Conservation (phyloP, 2,113 vertebrate genomes). For the Cavia aperea region DNA sequence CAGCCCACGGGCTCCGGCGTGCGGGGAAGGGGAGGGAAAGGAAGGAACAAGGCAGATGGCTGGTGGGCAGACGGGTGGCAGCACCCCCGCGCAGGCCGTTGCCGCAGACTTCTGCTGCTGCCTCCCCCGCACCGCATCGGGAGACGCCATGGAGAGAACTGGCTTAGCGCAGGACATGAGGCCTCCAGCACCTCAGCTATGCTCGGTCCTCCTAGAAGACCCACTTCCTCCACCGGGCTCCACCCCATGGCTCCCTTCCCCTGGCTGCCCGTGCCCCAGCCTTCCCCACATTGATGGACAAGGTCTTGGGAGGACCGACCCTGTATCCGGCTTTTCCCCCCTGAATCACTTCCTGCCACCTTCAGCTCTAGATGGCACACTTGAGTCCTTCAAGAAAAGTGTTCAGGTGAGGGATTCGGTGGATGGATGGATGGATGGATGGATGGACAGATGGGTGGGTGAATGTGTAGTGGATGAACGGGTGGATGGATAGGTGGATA, state of each 20-base stretch:
- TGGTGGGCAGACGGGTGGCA: constrained; percentile 53
- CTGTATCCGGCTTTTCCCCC: not conserved
- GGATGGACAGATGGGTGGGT: fast-evolving
- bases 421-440: fast-evolving
- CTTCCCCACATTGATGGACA: fast-evolving
- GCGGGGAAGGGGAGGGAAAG: not conserved
- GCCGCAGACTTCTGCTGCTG: not conserved
- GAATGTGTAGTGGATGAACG: fast-evolving
- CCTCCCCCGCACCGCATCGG: not conserved
- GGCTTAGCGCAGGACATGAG: not conserved
- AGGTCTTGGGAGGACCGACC: not conserved
- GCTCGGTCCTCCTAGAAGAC: not conserved
- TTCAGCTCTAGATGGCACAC: not conserved
- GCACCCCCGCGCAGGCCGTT: not conserved
- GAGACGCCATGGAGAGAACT: not conserved
- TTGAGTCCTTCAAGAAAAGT: not conserved
- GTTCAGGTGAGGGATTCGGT: not conserved
- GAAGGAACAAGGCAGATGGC: constrained; percentile 57
- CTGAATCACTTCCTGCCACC: not conserved
- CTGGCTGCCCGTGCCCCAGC: fast-evolving
- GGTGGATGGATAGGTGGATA: too few relatives aligned
- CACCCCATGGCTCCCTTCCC: not conserved
- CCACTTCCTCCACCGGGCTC: fast-evolving
- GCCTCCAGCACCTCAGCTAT: not conserved
- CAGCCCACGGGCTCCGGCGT: not conserved